These are phyloP conservation scores for Tapirus indicus DNA, from an alignment of 2,797 vertebrate genomes.

Conservation along the genomic window DNA sequence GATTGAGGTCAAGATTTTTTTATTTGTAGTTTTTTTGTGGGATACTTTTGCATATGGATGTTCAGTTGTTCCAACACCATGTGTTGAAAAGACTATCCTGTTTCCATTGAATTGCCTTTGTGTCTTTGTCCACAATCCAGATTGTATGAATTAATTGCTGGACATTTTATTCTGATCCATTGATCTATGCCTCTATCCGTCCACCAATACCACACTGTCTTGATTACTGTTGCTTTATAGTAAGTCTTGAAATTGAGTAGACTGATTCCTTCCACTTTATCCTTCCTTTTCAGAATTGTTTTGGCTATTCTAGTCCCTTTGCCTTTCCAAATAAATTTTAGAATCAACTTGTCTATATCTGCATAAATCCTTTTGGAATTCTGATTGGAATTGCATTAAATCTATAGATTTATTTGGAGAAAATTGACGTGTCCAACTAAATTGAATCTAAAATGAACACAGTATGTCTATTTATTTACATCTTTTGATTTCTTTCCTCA, in stretches of 20 bases:
- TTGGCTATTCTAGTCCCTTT: slow-evolving; percentile 6
- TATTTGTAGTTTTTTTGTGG: background rate
- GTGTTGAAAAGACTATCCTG: background rate
- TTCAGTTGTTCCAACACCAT: background rate
- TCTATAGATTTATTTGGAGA: background rate
- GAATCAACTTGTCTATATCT: background rate
- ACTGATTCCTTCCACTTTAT: background rate
- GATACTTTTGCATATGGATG: background rate
- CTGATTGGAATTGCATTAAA: background rate
- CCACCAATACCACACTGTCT: background rate
- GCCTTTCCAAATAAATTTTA: slow-evolving; percentile 40
- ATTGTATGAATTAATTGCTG: background rate
- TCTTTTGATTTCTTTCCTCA: background rate
- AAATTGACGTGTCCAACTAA: background rate
- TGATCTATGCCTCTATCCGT: background rate
- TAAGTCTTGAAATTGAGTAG: background rate
- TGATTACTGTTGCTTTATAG: background rate
- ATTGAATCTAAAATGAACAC: background rate
- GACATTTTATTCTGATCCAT: background rate
- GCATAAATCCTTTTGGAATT: background rate
- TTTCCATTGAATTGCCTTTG: background rate
- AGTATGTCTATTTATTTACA: background rate
- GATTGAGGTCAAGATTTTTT: background rate
- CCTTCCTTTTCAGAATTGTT: background rate
- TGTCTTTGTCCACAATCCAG: background rate